A percentile compares a stretch with the other conserved stretches of the same genome.
Conservation (phyloP, 30 jellyfish, hydroid and myxozoan genomes). For the Pelagia noctiluca region DNA sequence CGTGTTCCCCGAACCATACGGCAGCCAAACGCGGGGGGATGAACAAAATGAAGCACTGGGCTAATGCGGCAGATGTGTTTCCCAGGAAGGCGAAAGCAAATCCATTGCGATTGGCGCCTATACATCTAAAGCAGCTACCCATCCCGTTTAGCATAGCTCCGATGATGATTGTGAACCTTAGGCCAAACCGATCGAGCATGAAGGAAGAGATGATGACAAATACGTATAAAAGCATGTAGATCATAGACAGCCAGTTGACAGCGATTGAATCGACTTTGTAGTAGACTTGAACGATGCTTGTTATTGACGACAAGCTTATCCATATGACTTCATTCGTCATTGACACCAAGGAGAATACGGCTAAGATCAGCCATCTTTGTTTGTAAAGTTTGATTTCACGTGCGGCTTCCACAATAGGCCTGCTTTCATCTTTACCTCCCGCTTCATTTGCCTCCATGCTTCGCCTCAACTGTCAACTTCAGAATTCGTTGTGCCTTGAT, state of each 20-base stretch:
- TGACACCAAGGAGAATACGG: too few relatives aligned
- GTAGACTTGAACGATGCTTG: conserved; percentile 82
- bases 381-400: too few relatives aligned
- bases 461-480: too few relatives aligned
- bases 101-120: conserved; percentile 92
- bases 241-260: conserved; percentile 89
- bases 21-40: conserved; percentile 95
- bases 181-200: conserved; percentile 88
- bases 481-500: too few relatives aligned
- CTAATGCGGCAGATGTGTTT: conserved; percentile 78
- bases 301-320: too few relatives aligned
- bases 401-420: too few relatives aligned
- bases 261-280: conserved; percentile 77
- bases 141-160: conserved; percentile 89
- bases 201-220: too few relatives aligned
- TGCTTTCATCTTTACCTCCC: too few relatives aligned
- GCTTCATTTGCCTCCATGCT: too few relatives aligned
- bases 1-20: conserved; percentile 93
- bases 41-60: conserved; percentile 77
- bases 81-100: conserved; percentile 81
- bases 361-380: too few relatives aligned
- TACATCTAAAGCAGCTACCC: conserved; percentile 86
- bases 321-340: too few relatives aligned
- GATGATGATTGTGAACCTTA: conserved; percentile 76
- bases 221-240: conserved; percentile 79